Evolutionary conservation across 1,140 invertebrate genomes (phyloP).

Genomic region (Hyphantria cunea): DNA sequence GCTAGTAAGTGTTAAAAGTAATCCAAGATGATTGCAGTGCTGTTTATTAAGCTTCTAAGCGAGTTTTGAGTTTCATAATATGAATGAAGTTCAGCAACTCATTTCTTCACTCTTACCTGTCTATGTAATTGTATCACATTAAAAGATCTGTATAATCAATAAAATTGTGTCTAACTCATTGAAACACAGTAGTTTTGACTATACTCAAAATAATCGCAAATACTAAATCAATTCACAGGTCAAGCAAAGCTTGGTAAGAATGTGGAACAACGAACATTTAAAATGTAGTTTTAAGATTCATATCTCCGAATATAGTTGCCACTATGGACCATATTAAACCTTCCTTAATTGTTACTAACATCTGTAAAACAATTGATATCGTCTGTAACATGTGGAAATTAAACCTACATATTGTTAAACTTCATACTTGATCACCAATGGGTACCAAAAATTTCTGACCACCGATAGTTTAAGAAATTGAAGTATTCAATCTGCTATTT

Average conservation of each 20-base stretch:
- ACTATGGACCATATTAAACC: constrained; percentile 25
- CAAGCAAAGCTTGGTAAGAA: constrained; percentile 49
- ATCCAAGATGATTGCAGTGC: constrained; percentile 57
- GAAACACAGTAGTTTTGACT: constrained; percentile 38
- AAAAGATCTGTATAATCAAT: constrained; percentile 25
- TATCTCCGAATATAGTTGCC: constrained; percentile 19
- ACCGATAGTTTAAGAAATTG: too few species aligned
- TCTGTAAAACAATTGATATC: too few species aligned
- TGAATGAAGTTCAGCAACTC: constrained; percentile 31
- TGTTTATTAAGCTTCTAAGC: constrained; percentile 60
- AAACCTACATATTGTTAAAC: too few species aligned
- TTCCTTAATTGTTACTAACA: too few species aligned
- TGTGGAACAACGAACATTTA: constrained; percentile 70
- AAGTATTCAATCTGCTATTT: too few species aligned
- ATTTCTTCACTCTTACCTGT: constrained; percentile 38
- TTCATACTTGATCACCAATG: too few species aligned
- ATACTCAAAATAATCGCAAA: too few species aligned
- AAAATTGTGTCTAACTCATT: constrained; percentile 14
- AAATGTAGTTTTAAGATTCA: constrained; percentile 59
- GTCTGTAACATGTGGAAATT: too few species aligned
- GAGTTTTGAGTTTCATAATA: constrained; percentile 40
- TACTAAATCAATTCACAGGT: constrained; percentile 24
- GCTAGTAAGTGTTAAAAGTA: constrained; percentile 79
- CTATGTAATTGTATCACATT: constrained; percentile 35
- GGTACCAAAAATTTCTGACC: too few species aligned